Evolutionary conservation across 2,113 vertebrate genomes (phyloP).

Genomic region (Hemiscyllium ocellatum): DNA sequence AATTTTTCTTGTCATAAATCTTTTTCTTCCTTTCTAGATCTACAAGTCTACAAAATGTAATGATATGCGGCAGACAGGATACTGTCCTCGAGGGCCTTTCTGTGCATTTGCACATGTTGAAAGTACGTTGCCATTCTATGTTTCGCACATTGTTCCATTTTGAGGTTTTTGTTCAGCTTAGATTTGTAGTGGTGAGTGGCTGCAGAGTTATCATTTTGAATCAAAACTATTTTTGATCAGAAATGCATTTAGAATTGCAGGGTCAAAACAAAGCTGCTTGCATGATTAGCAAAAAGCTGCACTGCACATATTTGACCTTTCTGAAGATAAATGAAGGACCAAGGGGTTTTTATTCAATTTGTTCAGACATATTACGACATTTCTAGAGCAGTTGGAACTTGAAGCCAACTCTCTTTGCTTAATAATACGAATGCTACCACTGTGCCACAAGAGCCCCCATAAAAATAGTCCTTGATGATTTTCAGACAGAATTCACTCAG

Average conservation of each 20-base stretch:
- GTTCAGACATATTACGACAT: too few species aligned
- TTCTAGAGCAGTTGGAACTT: too few species aligned
- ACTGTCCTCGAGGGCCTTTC: conserved; percentile 83
- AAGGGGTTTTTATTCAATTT: too few species aligned
- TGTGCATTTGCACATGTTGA: conserved; percentile 87
- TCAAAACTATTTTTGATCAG: not conserved
- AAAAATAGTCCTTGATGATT: not conserved
- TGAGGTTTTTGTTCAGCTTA: not conserved
- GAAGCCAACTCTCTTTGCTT: too few species aligned
- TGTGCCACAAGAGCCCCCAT: too few species aligned
- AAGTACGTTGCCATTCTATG: conserved; percentile 58
- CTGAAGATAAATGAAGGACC: not conserved
- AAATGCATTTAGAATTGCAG: not conserved
- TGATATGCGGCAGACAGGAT: conserved; percentile 82
- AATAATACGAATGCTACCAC: too few species aligned
- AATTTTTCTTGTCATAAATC: not conserved
- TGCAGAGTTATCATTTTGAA: not conserved
- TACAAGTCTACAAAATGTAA: conserved; percentile 92
- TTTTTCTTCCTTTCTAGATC: conserved; percentile 57
- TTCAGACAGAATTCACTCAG: not conserved
- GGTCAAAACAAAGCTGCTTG: not conserved
- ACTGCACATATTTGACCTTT: not conserved
- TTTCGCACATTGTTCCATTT: not conserved
- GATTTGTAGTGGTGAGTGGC: not conserved
- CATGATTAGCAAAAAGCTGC: not conserved